phyloP scores from a whole-genome alignment of 2,888 invertebrate genomes.

The Meloe dianella region DNA sequence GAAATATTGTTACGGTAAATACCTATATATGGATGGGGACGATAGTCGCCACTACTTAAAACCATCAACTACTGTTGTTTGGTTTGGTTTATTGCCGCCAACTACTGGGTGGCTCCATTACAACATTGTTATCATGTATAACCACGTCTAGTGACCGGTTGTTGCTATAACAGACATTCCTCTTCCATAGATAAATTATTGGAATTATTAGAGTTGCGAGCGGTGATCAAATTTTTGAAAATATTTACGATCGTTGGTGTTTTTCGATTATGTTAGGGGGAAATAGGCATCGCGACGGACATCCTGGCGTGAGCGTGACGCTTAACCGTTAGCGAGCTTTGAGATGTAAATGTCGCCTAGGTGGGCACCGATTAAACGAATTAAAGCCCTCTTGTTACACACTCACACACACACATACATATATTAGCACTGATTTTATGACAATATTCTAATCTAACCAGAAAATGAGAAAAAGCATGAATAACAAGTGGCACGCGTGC shows the following conservation, averaged over 20 bases:
- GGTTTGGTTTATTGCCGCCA: conserved; percentile 10
- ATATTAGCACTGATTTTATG: not conserved
- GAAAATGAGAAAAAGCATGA: not conserved
- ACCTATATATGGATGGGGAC: conserved; percentile 25
- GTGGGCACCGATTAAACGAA: conserved; percentile 39
- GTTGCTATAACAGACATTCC: conserved; percentile 36
- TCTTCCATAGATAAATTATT: conserved; percentile 50
- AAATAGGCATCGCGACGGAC: conserved; percentile 9
- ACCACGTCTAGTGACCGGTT: conserved; percentile 20
- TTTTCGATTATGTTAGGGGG: conserved; percentile 16
- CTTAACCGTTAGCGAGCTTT: conserved; percentile 35
- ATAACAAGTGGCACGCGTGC: not conserved
- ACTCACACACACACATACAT: not conserved
- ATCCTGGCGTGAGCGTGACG: conserved; percentile 34
- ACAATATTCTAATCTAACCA: not conserved
- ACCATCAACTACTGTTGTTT: conserved; percentile 2
- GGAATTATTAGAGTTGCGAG: conserved; percentile 43
- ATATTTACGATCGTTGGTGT: no score
- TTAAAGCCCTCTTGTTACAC: conserved; percentile 27
- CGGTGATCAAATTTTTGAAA: conserved; percentile 36
- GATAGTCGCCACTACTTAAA: conserved; percentile 22
- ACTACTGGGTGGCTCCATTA: conserved; percentile 57
- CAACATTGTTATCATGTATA: conserved; percentile 44
- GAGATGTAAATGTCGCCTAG: conserved; percentile 39
- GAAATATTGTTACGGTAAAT: conserved; percentile 51